Percentiles rank a stretch among this genome's conserved stretches.
These are phyloP conservation scores for Glareola pratincola DNA, from an alignment of 2,113 vertebrate species.

Conservation along the genomic window DNA sequence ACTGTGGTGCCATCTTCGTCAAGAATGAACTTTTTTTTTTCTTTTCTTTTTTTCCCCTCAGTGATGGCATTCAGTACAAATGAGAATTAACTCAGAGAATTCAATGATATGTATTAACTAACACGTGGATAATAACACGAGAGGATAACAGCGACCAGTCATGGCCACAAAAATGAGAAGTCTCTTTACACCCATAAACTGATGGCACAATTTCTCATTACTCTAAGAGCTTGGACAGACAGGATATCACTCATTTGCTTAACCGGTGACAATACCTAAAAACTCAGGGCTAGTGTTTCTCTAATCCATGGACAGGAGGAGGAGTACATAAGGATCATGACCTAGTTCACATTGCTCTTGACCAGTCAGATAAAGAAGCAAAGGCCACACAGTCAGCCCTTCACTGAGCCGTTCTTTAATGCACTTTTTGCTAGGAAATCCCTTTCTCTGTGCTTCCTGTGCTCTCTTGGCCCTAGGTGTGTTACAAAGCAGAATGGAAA, in stretches of 20 bases:
- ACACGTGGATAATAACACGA: neutral
- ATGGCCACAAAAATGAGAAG: neutral
- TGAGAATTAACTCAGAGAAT: neutral
- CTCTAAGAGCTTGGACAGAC: neutral
- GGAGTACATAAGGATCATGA: neutral
- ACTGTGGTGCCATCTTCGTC: neutral
- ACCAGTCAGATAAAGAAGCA: neutral
- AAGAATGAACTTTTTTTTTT: neutral
- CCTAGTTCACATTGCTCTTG: neutral
- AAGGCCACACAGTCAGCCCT: neutral
- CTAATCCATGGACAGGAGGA: neutral
- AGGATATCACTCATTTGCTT: neutral
- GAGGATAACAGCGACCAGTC: neutral
- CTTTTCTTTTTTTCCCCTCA: neutral
- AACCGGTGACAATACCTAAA: neutral
- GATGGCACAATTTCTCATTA: neutral
- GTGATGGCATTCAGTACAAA: neutral
- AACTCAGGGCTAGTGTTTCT: neutral
- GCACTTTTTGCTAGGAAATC: neutral
- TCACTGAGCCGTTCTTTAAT: neutral
- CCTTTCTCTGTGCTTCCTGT: neutral
- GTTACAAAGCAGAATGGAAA: conserved; percentile 13
- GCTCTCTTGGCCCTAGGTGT: conserved; percentile 3
- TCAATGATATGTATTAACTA: neutral
- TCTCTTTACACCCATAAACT: neutral